A percentile compares a stretch with the other conserved stretches of the same genome.
phyloP scores from a whole-genome alignment of 1,140 invertebrate genomes.

The Micrasema minimum region DNA sequence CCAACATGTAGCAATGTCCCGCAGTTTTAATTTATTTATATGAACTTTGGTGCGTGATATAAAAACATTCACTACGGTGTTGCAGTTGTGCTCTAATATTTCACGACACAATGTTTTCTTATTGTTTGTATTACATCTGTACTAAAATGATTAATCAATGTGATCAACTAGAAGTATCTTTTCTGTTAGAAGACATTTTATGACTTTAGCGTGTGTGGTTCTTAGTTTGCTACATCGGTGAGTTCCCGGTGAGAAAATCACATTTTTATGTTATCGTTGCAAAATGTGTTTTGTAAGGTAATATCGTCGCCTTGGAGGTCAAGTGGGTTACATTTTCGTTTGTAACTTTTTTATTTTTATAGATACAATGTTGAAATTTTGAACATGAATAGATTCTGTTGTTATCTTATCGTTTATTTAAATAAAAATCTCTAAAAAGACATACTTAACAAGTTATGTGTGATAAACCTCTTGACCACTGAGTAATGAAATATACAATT shows the following conservation, averaged over 20 bases:
- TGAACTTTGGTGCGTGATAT: slow-evolving; percentile 13
- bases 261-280: slow-evolving; percentile 16
- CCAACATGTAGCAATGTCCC: neutral
- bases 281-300: slow-evolving; percentile 6
- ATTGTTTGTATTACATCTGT: neutral
- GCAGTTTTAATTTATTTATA: slow-evolving; percentile 7
- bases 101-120: slow-evolving; percentile 7
- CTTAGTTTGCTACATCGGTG: neutral
- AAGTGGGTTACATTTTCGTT: slow-evolving; percentile 6
- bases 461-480: no score
- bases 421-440: no score
- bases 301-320: no score
- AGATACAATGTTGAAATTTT: no score
- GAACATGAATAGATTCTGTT: no score
- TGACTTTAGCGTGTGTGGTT: slow-evolving; percentile 15
- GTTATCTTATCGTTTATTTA: no score
- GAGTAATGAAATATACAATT: no score
- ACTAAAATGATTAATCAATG: neutral
- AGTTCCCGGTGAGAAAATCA: slow-evolving; percentile 16
- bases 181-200: slow-evolving; percentile 5
- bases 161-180: slow-evolving; percentile 23
- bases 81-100: slow-evolving; percentile 11
- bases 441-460: no score
- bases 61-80: slow-evolving; percentile 6
- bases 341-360: slow-evolving; percentile 6